These are phyloP conservation scores for Drosophila bifasciata DNA, from an alignment of 1,140 invertebrate genomes.

Conservation along the genomic window DNA sequence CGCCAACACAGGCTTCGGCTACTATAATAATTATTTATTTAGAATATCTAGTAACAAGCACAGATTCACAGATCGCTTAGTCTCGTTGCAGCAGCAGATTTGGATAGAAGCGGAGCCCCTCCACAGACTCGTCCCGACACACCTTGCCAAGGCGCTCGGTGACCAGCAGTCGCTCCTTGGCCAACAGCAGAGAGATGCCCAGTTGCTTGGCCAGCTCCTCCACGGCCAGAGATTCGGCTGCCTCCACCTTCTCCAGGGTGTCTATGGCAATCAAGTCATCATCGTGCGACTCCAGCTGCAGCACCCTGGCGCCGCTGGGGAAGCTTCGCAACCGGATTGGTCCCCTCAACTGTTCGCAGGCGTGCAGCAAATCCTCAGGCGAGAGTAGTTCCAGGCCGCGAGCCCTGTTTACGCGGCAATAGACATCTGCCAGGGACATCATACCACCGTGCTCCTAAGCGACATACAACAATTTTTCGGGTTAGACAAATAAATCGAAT, in stretches of 20 bases:
- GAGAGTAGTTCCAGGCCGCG: constrained; percentile 95
- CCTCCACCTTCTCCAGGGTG: constrained; percentile 90
- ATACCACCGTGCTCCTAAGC: constrained; percentile 95
- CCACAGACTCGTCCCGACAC: constrained; percentile 97
- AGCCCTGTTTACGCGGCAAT: constrained; percentile 97
- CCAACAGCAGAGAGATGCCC: constrained; percentile 94
- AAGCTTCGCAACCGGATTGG: constrained; percentile 93
- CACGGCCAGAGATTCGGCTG: constrained; percentile 90
- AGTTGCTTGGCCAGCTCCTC: constrained; percentile 93
- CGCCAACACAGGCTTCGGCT: not conserved
- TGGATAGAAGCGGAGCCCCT: constrained; percentile 96
- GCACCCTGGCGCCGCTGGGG: constrained; percentile 95
- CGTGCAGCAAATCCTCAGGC: constrained; percentile 97
- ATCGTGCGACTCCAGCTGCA: constrained; percentile 92
- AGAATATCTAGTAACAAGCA: constrained; percentile 14
- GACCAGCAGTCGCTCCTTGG: constrained; percentile 93
- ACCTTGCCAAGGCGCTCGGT: constrained; percentile 93
- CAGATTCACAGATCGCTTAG: constrained; percentile 15
- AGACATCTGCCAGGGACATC: constrained; percentile 98
- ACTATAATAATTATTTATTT: constrained; percentile 16
- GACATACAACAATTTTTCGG: constrained; percentile 36
- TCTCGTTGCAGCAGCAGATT: constrained; percentile 89
- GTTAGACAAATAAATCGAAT: not conserved
- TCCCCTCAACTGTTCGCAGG: constrained; percentile 90
- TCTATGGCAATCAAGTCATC: constrained; percentile 90